phyloP scores from a whole-genome alignment of 2,113 vertebrate species.

The Lophochroa leadbeateri region DNA sequence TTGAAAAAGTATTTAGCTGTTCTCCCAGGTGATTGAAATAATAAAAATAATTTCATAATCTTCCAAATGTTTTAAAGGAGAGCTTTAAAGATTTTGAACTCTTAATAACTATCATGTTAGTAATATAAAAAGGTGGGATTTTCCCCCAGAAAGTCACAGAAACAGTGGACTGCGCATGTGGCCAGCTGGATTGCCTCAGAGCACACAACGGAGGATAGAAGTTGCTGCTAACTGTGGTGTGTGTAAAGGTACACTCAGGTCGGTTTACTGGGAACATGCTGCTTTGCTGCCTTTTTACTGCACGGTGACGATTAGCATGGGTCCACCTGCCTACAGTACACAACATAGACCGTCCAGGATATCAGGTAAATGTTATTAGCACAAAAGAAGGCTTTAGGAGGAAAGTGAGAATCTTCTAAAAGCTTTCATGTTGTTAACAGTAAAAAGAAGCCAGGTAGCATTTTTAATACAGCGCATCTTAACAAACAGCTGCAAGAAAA shows the following conservation, averaged over 20 bases:
- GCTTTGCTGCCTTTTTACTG: background rate
- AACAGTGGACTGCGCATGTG: background rate
- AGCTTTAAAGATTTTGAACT: background rate
- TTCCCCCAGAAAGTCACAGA: background rate
- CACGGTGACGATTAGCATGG: background rate
- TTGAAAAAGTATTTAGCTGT: background rate
- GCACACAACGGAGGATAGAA: rapidly evolving
- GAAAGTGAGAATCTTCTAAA: background rate
- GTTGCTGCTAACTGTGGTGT: background rate
- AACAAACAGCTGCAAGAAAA: background rate
- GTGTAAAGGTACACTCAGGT: background rate
- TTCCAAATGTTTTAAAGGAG: background rate
- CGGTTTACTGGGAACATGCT: background rate
- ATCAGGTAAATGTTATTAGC: background rate
- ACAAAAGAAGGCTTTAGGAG: background rate
- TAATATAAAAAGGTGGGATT: background rate
- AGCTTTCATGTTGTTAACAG: background rate
- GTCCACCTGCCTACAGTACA: background rate
- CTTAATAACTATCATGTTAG: background rate
- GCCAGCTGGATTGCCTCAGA: background rate
- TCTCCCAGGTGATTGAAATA: background rate
- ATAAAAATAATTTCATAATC: background rate
- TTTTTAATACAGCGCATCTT: background rate
- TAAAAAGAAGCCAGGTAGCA: rapidly evolving
- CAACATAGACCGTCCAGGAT: no score